Evolutionary conservation across 2,113 vertebrate genomes (phyloP), one percentile per base, ranked within the genome.

Genomic region (Hiodon tergisus): DNA sequence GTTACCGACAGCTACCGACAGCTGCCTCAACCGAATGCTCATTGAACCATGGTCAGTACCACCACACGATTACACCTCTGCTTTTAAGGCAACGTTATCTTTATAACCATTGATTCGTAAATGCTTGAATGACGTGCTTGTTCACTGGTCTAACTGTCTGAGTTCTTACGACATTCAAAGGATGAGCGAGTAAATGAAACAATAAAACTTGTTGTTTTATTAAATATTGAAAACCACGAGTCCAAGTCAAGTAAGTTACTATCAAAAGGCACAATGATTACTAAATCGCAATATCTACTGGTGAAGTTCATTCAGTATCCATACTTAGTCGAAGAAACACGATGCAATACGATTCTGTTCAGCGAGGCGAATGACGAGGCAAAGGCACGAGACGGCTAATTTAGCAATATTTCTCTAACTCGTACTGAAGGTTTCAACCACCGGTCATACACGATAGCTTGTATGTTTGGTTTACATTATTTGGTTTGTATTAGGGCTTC

Each of bases 41-140:
- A 69, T 69, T 79, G 53, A 74, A 46, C 76, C 74, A 77, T 72
- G 67, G 71, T 55, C 47, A 69, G 67, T 16, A 74, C 46, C 71
- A 74, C 78, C 14, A 61, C 58, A 59, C 76, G 48, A 73, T 52
- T 77, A 62, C 76, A 86, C 79, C 79, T 86, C 80, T 68, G 65
- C 73, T 79, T 82, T 74, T 31, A 59, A 61, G 31, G 13, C 58
- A 31, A 16, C 17, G 14, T 62, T 63, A 5, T 63, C 61, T 63
- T 63, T 8, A 63, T 8, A n/a, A 17, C 6, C 16, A 7, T 7
- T 63, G 16, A 16, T 63, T 4, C 51, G 7, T 13, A 69, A 69
- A 54, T 54, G 2, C n/a, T n/a, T 8, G 50, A 69, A 16, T 69
- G n/a, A 53, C 50, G 7, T 13, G 51, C 48, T 31, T 2, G 31